These are phyloP conservation scores for Apus apus DNA, from an alignment of 2,113 vertebrate species.

Conservation along the genomic window DNA sequence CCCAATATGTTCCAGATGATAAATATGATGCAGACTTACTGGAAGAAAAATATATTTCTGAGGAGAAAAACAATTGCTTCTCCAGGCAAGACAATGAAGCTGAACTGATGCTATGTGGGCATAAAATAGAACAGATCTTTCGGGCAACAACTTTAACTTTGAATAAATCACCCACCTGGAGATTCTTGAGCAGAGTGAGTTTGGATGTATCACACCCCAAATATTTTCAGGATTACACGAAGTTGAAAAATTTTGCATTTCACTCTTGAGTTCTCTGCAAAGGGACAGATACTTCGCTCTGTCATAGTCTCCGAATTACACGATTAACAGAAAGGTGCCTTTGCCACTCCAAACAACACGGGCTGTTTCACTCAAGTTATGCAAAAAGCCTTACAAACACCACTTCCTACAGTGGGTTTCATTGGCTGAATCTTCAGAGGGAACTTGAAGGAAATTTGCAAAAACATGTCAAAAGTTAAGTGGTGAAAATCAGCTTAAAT, in stretches of 20 bases:
- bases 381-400: constrained; percentile 7
- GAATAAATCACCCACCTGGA: constrained; percentile 58
- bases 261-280: neutral
- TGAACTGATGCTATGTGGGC: neutral
- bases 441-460: constrained; percentile 45
- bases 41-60: constrained; percentile 60
- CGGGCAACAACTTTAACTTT: neutral
- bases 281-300: neutral
- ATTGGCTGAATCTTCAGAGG: constrained; percentile 19
- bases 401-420: constrained; percentile 17
- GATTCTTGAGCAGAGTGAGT: neutral
- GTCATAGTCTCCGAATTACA: neutral
- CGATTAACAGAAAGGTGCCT: neutral
- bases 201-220: neutral
- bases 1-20: constrained; percentile 70
- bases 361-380: neutral
- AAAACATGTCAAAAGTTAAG: constrained; percentile 66
- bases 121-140: constrained; percentile 48
- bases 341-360: neutral
- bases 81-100: constrained; percentile 41
- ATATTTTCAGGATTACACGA: constrained; percentile 16
- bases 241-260: constrained; percentile 34
- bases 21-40: constrained; percentile 62
- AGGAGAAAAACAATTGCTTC: constrained; percentile 58
- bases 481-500: constrained; percentile 72